Evolutionary conservation across 2,113 vertebrate species (phyloP).

Genomic region (Bufo bufo): DNA sequence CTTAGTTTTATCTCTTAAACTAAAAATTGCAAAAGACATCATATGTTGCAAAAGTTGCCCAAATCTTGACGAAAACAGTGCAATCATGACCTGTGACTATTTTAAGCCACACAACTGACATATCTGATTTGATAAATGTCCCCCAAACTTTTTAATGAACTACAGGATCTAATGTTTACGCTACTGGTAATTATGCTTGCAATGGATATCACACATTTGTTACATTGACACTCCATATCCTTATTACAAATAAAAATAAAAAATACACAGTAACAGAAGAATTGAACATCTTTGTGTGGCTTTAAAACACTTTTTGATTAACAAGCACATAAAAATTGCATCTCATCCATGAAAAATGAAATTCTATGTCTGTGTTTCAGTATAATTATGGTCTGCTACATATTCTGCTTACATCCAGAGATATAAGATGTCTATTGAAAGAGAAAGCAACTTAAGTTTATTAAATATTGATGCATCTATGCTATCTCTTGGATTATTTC

Average conservation of each 20-base stretch:
- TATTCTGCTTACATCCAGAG: conserved; percentile 17
- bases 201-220: no score
- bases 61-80: no score
- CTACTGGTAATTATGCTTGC: no score
- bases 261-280: background rate
- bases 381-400: conserved; percentile 11
- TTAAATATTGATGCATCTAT: conserved; percentile 45
- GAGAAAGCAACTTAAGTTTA: conserved; percentile 16
- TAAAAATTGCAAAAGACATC: no score
- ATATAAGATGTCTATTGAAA: conserved; percentile 7
- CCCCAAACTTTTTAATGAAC: no score
- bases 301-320: conserved; percentile 8
- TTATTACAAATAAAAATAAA: background rate
- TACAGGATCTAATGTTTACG: no score
- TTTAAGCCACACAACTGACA: no score
- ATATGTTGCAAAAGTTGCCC: no score
- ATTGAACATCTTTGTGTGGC: background rate
- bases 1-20: no score
- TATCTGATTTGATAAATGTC: no score
- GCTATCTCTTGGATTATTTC: conserved; percentile 41
- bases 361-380: conserved; percentile 1
- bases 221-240: background rate
- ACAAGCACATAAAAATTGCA: background rate
- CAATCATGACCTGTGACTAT: no score
- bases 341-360: background rate